These are phyloP conservation scores for Nymphalis urticae DNA, from an alignment of 2,888 invertebrate species.

Conservation along the genomic window DNA sequence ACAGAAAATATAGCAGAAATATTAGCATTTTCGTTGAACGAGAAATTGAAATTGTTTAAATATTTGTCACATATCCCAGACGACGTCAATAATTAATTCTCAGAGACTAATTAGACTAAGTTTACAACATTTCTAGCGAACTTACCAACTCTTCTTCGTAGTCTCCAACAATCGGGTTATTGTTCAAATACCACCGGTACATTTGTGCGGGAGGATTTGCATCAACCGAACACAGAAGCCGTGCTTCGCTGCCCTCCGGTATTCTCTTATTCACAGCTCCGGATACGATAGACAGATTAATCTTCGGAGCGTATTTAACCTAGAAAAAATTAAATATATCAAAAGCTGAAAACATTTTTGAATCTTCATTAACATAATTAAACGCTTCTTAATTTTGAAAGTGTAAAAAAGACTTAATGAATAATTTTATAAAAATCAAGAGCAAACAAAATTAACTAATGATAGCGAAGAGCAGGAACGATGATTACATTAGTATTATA, in stretches of 20 bases:
- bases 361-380: no score
- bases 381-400: no score
- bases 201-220: conserved; percentile 92
- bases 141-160: conserved; percentile 89
- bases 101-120: background rate
- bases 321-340: conserved; percentile 51
- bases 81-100: no score
- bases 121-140: background rate
- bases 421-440: background rate
- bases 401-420: background rate
- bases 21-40: no score
- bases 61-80: no score
- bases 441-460: conserved; percentile 2
- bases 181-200: conserved; percentile 94
- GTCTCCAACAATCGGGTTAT: conserved; percentile 90
- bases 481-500: background rate
- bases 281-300: conserved; percentile 80
- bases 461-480: background rate
- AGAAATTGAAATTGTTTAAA: no score
- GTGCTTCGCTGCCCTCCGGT: conserved; percentile 65
- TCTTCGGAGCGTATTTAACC: conserved; percentile 96
- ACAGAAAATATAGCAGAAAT: no score
- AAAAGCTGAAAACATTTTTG: no score
- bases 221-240: conserved; percentile 87
- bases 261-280: conserved; percentile 50